Evolutionary conservation across 1,140 invertebrate genomes (phyloP).

Genomic region (Andrena cerasifolii): DNA sequence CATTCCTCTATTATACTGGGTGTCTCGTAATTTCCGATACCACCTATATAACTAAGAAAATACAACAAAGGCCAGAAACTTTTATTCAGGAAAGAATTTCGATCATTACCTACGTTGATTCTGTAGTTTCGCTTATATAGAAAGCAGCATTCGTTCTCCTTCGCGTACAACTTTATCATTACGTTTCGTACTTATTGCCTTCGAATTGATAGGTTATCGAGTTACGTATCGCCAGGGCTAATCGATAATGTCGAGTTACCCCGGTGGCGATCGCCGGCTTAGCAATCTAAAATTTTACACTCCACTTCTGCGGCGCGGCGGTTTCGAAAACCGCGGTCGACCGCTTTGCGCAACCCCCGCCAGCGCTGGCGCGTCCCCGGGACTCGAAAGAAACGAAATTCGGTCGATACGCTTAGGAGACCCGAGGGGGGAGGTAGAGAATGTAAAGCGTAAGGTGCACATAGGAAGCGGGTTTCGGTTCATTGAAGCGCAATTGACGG

Average conservation of each 20-base stretch:
- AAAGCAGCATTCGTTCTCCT: no score
- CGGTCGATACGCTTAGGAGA: not conserved
- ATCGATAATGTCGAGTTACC: constrained; percentile 37
- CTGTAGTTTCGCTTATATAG: no score
- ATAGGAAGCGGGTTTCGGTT: constrained; percentile 40
- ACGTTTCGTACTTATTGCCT: no score
- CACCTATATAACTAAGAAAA: not conserved
- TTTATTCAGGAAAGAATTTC: no score
- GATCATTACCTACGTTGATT: no score
- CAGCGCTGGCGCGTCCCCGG: not conserved
- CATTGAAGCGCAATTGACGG: constrained; percentile 37
- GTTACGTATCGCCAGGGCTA: constrained; percentile 5
- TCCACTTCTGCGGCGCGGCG: constrained; percentile 6
- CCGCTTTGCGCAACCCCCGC: constrained; percentile 3
- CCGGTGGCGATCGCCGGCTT: not conserved
- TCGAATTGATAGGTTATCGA: not conserved
- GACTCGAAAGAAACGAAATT: constrained; percentile 21
- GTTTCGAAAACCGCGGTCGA: constrained; percentile 20
- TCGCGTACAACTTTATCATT: no score
- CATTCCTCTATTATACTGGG: not conserved
- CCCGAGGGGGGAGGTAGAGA: not conserved
- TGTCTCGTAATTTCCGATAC: not conserved
- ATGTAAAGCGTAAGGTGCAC: not conserved
- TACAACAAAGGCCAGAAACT: no score
- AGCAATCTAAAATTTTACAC: constrained; percentile 47